A percentile compares a stretch with the other conserved stretches of the same genome.
phyloP scores from a whole-genome alignment of 2,113 vertebrate genomes.

The Myotis davidii region DNA sequence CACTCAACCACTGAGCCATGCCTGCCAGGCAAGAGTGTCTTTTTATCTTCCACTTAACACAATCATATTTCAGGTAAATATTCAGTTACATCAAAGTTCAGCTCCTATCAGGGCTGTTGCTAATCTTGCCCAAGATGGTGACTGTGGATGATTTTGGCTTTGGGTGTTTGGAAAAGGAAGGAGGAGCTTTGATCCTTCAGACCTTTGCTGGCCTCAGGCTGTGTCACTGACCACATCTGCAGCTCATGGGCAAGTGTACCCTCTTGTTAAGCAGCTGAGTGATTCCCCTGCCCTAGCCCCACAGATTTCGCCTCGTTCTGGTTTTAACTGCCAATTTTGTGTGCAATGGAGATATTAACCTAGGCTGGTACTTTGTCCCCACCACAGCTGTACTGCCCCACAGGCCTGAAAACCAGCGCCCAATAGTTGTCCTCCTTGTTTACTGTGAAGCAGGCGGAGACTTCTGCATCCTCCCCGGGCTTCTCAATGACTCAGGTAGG shows the following conservation, averaged over 20 bases:
- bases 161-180: no score
- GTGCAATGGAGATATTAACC: not conserved
- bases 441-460: not conserved
- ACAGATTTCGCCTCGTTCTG: not conserved
- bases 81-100: not conserved
- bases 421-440: not conserved
- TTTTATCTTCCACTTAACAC: not conserved
- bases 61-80: not conserved
- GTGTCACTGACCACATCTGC: not conserved
- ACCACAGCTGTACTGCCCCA: not conserved
- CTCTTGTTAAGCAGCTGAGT: not conserved
- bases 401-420: not conserved
- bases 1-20: no score
- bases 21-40: no score
- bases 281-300: not conserved
- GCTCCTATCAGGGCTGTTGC: not conserved
- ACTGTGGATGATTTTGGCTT: not conserved
- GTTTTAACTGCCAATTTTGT: not conserved
- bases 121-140: not conserved
- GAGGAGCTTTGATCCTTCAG: not conserved
- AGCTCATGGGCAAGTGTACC: accelerated
- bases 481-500: not conserved
- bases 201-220: not conserved
- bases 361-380: not conserved
- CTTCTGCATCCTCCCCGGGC: not conserved